Conservation (phyloP, 1,140 invertebrate genomes). For the Telenomus remus region DNA sequence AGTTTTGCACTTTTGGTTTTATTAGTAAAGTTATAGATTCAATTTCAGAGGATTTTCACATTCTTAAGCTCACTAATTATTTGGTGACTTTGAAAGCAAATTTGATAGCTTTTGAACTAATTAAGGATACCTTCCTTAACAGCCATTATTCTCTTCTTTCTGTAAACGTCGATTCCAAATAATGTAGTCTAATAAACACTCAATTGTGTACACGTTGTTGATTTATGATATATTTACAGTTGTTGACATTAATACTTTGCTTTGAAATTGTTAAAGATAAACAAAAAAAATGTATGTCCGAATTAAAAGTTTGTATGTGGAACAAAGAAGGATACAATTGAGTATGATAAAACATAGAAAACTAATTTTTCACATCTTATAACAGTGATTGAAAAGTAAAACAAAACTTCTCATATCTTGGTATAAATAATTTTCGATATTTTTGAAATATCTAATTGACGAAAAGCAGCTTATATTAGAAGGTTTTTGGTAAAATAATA, state of each 20-base stretch:
- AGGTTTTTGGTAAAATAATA: neutral
- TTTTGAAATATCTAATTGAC: conserved; percentile 14
- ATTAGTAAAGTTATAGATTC: too few species aligned
- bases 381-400: conserved; percentile 19
- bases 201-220: conserved; percentile 30
- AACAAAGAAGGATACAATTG: conserved; percentile 6
- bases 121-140: conserved; percentile 23
- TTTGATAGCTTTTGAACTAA: neutral
- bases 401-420: conserved; percentile 23
- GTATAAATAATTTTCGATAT: conserved; percentile 34
- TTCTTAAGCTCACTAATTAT: too few species aligned
- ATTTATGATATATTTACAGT: conserved; percentile 37
- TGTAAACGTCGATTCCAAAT: conserved; percentile 4
- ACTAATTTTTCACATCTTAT: conserved; percentile 35
- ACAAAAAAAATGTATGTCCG: conserved; percentile 32
- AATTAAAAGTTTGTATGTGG: conserved; percentile 41
- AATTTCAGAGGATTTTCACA: too few species aligned
- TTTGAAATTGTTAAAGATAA: conserved; percentile 36
- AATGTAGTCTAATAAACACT: neutral
- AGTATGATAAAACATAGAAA: conserved; percentile 16
- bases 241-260: conserved; percentile 29
- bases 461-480: neutral
- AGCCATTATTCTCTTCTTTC: conserved; percentile 7
- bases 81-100: too few species aligned
- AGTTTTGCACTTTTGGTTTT: too few species aligned